Conservation (phyloP, 2,113 vertebrate species). For the Elephantulus edwardii region DNA sequence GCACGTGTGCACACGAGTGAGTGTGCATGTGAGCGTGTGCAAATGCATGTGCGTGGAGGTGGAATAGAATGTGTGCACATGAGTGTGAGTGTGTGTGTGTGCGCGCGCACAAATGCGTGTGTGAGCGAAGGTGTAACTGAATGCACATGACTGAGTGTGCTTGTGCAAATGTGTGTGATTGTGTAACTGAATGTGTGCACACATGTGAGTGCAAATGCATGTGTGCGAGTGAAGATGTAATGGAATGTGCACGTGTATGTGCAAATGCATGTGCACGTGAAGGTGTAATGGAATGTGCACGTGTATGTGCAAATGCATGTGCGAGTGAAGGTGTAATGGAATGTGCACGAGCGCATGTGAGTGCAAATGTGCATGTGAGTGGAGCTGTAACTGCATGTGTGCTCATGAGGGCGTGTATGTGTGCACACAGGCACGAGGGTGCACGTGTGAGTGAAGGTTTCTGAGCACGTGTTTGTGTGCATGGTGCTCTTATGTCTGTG, state of each 20-base stretch:
- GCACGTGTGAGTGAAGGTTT: too few relatives aligned
- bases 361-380: background rate
- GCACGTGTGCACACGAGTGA: background rate
- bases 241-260: background rate
- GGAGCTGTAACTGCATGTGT: background rate
- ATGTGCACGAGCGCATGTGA: background rate
- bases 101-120: background rate
- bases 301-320: background rate
- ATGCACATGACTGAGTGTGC: too few relatives aligned
- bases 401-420: background rate
- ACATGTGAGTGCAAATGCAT: too few relatives aligned
- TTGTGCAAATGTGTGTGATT: background rate
- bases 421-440: too few relatives aligned
- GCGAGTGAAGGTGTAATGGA: background rate
- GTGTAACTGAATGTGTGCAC: background rate
- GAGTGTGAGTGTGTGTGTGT: background rate
- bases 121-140: background rate
- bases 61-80: background rate
- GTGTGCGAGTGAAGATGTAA: rapidly evolving
- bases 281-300: background rate
- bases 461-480: too few relatives aligned
- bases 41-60: background rate
- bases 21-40: background rate
- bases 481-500: too few relatives aligned
- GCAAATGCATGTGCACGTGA: background rate